Percentiles rank a stretch among this genome's conserved stretches.
Conservation (phyloP, 2,797 vertebrate genomes). For the Anas flavirostris region DNA sequence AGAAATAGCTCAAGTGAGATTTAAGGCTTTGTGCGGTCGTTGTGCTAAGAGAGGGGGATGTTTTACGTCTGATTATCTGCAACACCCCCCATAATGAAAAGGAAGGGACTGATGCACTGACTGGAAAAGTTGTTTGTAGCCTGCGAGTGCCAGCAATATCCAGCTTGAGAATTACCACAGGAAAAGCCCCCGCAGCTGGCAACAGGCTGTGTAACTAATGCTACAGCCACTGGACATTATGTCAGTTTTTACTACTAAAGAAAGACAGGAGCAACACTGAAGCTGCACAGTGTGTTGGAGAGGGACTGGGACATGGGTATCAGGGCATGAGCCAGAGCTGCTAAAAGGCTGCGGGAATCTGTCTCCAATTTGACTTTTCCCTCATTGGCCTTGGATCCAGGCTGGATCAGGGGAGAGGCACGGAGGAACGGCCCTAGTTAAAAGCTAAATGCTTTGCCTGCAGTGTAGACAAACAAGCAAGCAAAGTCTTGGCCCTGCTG, state of each 20-base stretch:
- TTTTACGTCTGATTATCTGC: neutral
- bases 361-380: neutral
- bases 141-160: neutral
- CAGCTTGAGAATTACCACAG: neutral
- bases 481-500: neutral
- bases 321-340: neutral
- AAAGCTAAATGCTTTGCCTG: neutral
- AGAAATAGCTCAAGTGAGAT: neutral
- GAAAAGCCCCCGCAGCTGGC: neutral
- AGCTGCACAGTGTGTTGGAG: neutral
- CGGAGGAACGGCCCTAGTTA: neutral
- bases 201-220: neutral
- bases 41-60: neutral
- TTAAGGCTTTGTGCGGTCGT: fast-evolving
- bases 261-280: neutral
- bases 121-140: neutral
- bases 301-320: fast-evolving
- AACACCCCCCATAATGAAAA: neutral
- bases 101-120: neutral
- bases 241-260: neutral
- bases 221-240: fast-evolving
- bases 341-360: neutral
- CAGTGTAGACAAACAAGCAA: neutral
- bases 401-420: neutral
- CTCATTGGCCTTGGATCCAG: neutral